Conservation (phyloP, 2,113 vertebrate species). For the Struthidea cinerea region DNA sequence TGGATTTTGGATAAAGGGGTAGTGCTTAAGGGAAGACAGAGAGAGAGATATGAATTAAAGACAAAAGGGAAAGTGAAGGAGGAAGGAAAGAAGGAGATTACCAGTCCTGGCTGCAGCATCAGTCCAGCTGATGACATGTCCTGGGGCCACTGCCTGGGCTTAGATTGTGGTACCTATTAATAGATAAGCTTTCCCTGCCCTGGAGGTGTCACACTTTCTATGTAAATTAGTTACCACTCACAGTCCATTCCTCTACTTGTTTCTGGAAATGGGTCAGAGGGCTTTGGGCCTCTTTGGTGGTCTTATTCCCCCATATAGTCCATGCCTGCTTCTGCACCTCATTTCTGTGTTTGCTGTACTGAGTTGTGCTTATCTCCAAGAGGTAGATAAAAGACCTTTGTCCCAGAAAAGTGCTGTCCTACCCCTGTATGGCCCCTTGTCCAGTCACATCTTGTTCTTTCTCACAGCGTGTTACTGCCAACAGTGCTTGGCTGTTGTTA, state of each 20-base stretch:
- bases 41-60: not conserved
- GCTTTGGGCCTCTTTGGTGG: not conserved
- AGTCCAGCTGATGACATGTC: not conserved
- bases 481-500: not conserved
- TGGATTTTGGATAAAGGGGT: not conserved
- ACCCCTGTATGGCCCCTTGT: not conserved
- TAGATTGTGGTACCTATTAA: not conserved
- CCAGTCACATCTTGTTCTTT: not conserved
- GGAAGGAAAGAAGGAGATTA: not conserved
- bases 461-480: not conserved
- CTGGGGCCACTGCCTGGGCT: not conserved
- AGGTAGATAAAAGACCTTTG: not conserved
- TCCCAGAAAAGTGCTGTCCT: not conserved
- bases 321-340: not conserved
- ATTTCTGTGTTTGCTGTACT: not conserved
- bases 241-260: not conserved
- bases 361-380: not conserved
- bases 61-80: not conserved
- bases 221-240: not conserved
- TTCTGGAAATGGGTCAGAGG: not conserved
- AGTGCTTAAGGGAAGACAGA: not conserved
- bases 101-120: not conserved
- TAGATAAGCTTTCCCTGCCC: not conserved
- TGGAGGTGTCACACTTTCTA: not conserved
- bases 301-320: not conserved